Conservation (phyloP, 2,797 vertebrate genomes). For the Alectoris magna region DNA sequence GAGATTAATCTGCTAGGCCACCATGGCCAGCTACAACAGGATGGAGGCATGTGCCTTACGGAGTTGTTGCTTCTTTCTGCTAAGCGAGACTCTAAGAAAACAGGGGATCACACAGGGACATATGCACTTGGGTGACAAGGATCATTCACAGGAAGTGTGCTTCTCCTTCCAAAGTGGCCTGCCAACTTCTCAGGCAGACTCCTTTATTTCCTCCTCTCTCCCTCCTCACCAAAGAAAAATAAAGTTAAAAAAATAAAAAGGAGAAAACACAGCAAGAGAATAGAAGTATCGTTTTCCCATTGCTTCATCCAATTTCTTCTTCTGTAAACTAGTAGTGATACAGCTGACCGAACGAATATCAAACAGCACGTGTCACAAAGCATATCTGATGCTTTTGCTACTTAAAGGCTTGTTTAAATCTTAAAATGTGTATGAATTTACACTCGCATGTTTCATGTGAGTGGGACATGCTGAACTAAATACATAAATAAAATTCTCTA, state of each 20-base stretch:
- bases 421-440: background rate
- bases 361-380: background rate
- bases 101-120: background rate
- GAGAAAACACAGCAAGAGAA: background rate
- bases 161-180: background rate
- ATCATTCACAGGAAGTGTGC: background rate
- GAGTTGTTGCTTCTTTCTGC: background rate
- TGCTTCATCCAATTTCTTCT: background rate
- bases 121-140: fast-evolving
- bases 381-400: background rate
- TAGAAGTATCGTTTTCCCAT: fast-evolving
- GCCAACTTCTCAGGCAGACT: background rate
- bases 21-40: background rate
- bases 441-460: background rate
- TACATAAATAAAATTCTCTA: background rate
- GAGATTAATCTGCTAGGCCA: background rate
- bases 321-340: background rate
- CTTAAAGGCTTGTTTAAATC: background rate
- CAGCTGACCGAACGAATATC: fast-evolving
- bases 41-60: background rate
- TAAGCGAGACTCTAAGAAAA: background rate
- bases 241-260: background rate
- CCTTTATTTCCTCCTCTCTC: background rate
- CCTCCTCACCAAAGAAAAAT: background rate
- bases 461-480: background rate